Base-by-base conservation (phyloP, 2,797 vertebrate genomes). In the Scomberomorus guttatus region DNA sequence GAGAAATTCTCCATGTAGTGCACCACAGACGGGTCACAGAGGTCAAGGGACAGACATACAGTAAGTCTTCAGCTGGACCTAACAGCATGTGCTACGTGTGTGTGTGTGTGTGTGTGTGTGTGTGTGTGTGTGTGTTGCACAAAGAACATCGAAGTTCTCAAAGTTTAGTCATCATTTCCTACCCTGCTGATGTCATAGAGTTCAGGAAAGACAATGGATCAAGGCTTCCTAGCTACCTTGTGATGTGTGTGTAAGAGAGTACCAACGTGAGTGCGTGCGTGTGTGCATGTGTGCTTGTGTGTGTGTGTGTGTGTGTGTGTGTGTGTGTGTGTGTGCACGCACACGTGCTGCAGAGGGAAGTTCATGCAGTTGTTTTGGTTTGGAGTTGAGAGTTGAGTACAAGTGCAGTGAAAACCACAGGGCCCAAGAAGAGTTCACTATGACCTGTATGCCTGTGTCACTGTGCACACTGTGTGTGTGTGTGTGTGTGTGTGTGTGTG, bases 291-390 rank as follows among this genome's bases (percentile, higher is more conserved):
- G 62, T 20, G 6, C 20, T 51, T 34, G 50, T 64, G 29, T 37
- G 44, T 42, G 54, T 63, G 37, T 44, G 55, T 42, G 48, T 27
- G 37, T 57, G 62, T 68, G 27, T 29, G 42, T 14, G 65, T 32
- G 29, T 62, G 51, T 42, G 66, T 58, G 57, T 44, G 54, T 27
- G 25, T 69, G 48, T 27, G 64, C 51, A 50, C n/a, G 17, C 42
- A 34, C 8, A 7, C 46, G 37, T 44, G 6, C 58, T 25, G 24
- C 46, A 29, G 56, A 20, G 24, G 27, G 39, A 59, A 18, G 58
- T 72, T 56, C 6, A 22, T 39, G 37, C 9, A 54, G 48, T 68
- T 81, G 81, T 89, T 91, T 87, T 86, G 84, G 81, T 85, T 56
- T 66, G 18, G 58, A 34, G 51, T 46, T 75, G 61, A 77, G 72